phyloP scores from a whole-genome alignment of 2,888 invertebrate genomes.

The Stenodera caucasica region DNA sequence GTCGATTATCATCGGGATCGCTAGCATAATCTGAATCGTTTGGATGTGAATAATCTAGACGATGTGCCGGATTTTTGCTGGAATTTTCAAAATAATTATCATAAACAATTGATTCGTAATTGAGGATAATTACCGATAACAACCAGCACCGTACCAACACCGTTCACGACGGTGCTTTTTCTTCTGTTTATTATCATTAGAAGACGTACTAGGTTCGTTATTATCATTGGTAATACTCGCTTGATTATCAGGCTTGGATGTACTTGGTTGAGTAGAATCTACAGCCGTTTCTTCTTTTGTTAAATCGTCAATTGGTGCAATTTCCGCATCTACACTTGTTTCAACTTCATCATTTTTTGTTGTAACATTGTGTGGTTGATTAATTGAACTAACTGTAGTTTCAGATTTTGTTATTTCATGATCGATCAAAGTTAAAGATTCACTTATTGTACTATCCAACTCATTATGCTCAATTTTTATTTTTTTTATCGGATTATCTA shows the following conservation, averaged over 20 bases:
- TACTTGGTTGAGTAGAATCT: neutral
- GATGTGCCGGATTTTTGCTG: conserved; percentile 66
- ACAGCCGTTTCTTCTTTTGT: neutral
- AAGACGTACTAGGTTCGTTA: conserved; percentile 13
- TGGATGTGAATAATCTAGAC: conserved; percentile 65
- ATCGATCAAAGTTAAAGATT: neutral
- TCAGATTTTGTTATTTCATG: neutral
- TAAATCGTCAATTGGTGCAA: neutral
- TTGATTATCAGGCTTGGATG: neutral
- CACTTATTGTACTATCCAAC: neutral
- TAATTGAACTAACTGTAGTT: too few relatives aligned
- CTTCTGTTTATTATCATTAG: conserved; percentile 19
- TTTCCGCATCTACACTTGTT: neutral
- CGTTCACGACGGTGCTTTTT: conserved; percentile 35
- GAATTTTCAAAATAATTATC: conserved; percentile 30
- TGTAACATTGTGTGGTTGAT: neutral
- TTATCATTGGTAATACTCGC: conserved; percentile 8
- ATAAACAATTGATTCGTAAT: too few relatives aligned
- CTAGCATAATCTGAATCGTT: conserved; percentile 63
- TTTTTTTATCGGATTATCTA: conserved; percentile 12
- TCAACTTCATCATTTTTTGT: neutral
- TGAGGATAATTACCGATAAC: conserved; percentile 61
- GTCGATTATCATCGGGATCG: conserved; percentile 52
- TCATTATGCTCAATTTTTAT: conserved; percentile 10
- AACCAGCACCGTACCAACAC: conserved; percentile 66